Base-by-base conservation (phyloP, 2,797 vertebrate species). In the Pangasius krempfi region DNA sequence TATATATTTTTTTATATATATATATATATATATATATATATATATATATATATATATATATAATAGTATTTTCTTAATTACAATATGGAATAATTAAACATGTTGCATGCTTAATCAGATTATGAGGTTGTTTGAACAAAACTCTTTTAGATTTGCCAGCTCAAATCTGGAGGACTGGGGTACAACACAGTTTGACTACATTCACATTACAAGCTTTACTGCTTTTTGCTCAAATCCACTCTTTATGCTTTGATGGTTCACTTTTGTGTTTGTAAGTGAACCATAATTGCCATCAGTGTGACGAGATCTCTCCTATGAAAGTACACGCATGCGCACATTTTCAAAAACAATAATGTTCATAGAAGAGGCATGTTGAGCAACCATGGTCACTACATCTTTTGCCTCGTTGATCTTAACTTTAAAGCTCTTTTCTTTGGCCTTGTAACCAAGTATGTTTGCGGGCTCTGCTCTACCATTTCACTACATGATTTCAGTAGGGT, bases 131-230 rank as follows among this genome's bases (percentile, higher is more conserved):
- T 68, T 84, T 27, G 22, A 47, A 47, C 58, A 47, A 83, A 83
- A 64, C 25, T 22, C 16, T 50, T 50, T 54, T 6, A 66, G 1
- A 79, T 66, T 22, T 79, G 7, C 20, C 73, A 79, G 75, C 75
- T 18, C 58, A 86, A 64, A 33, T 86, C 85, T 79, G 56, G 86
- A 79, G 18, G 75, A 56, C 85, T 66, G 58, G 73, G 27, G 54
- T 86, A 37, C 58, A 79, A 64, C 75, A 87, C 75, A 87, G 40
- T 78, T 64, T 86, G 60, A 87, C 44, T 84, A n/a, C 6, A 80
- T 62, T 52, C 20, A 27, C 88, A 79, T 87, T 78, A 85, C 86
- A 68, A 54, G 75, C 75, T 72, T 68, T 50, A 30, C 50, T 25
- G 27, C 27, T 50, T 68, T 62, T 50, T 66, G 81, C 81, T 64